Evolutionary conservation across 2,797 vertebrate species (phyloP).

Genomic region (Enteromius argenteus): DNA sequence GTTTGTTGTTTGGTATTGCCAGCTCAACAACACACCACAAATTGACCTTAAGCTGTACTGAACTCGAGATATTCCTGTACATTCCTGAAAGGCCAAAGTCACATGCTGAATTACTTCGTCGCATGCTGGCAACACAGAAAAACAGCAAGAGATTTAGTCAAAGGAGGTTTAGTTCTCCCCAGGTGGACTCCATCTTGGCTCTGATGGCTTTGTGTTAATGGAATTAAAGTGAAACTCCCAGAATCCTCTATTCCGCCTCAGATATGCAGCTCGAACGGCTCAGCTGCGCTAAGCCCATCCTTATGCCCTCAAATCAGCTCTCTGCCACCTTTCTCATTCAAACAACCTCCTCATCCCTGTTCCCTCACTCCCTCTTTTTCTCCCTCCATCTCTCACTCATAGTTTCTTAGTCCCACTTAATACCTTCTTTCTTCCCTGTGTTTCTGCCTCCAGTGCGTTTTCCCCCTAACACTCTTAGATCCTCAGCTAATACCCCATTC

Average conservation of each 20-base stretch:
- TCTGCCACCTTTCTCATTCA: slow-evolving; percentile 44
- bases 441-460: slow-evolving; percentile 38
- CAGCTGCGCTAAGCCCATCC: slow-evolving; percentile 49
- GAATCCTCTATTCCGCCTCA: slow-evolving; percentile 50
- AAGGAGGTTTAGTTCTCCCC: slow-evolving; percentile 37
- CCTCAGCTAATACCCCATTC: slow-evolving; percentile 30
- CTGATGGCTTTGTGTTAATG: slow-evolving; percentile 51
- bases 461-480: slow-evolving; percentile 14
- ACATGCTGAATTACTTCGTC: not conserved
- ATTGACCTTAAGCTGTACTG: not conserved
- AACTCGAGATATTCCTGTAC: not conserved
- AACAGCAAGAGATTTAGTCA: slow-evolving; percentile 13
- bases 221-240: slow-evolving; percentile 50
- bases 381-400: slow-evolving; percentile 20
- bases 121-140: slow-evolving; percentile 23
- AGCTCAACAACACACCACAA: not conserved
- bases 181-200: slow-evolving; percentile 47
- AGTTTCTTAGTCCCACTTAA: slow-evolving; percentile 34
- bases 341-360: slow-evolving; percentile 33
- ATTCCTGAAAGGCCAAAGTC: slow-evolving; percentile 2
- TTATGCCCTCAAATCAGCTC: slow-evolving; percentile 50
- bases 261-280: slow-evolving; percentile 44
- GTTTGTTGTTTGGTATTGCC: not conserved
- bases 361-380: slow-evolving; percentile 26
- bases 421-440: slow-evolving; percentile 35